phyloP scores from a whole-genome alignment of 2,113 vertebrate species.

The Macrotis lagotis region DNA sequence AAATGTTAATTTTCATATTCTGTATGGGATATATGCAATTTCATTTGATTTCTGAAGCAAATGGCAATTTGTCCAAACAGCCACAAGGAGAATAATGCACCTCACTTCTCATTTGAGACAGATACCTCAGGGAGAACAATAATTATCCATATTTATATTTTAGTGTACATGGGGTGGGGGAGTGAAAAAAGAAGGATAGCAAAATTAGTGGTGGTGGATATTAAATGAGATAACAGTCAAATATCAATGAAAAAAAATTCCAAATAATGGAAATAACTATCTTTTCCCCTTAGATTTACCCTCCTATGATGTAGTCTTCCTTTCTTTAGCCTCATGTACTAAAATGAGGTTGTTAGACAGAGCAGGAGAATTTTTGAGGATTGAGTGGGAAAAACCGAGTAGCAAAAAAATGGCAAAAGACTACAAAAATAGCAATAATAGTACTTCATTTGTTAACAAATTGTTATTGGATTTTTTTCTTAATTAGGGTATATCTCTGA shows the following conservation, averaged over 20 bases:
- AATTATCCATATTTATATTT: not conserved
- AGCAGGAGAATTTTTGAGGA: not conserved
- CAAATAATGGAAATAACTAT: not conserved
- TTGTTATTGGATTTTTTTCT: not conserved
- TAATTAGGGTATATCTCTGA: not conserved
- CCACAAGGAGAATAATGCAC: not conserved
- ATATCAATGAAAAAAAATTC: not conserved
- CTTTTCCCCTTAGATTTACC: not conserved
- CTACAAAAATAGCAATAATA: not conserved
- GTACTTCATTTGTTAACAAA: not conserved
- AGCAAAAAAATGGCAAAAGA: not conserved
- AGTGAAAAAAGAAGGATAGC: not conserved
- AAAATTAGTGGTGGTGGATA: not conserved
- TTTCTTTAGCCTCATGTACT: not conserved
- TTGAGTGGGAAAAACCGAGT: not conserved
- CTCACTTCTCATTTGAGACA: not conserved
- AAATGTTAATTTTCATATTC: not conserved
- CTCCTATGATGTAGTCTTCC: not conserved
- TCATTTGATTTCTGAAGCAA: not conserved
- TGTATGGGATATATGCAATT: constrained; percentile 3
- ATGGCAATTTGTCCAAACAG: not conserved
- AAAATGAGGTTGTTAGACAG: not conserved
- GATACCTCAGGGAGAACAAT: not conserved
- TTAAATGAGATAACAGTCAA: not conserved
- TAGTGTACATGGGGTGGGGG: not conserved